Evolutionary conservation across 92 coral and sea anemone species (phyloP).

Genomic region (Porites cylindrica): DNA sequence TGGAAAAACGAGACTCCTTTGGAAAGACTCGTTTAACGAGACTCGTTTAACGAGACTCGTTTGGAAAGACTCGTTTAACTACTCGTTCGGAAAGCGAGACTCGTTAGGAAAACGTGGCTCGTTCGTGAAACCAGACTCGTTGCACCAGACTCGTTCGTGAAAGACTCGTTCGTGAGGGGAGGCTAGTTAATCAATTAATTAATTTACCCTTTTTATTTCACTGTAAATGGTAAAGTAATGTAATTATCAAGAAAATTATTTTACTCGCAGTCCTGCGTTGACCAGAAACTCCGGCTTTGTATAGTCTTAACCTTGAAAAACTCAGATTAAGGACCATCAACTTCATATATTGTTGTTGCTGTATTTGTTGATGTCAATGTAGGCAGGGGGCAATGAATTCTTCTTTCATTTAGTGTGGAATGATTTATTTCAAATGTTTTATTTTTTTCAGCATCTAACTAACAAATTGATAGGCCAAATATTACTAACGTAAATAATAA

Average conservation of each 20-base stretch:
- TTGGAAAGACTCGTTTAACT: background rate
- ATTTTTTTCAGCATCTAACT: background rate
- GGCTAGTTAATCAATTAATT: too few species aligned
- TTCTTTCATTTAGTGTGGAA: conserved; percentile 23
- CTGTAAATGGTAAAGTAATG: background rate
- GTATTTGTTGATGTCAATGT: conserved; percentile 13
- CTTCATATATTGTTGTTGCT: background rate
- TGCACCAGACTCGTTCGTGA: too few species aligned
- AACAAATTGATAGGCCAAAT: too few species aligned
- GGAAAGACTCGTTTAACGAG: too few species aligned
- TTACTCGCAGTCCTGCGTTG: conserved; percentile 12
- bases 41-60: too few species aligned
- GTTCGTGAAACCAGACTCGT: too few species aligned
- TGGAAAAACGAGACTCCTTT: background rate
- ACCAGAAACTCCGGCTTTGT: conserved; percentile 14
- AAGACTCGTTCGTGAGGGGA: too few species aligned
- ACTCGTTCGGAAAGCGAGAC: too few species aligned
- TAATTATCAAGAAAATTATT: conserved; percentile 2
- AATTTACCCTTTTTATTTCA: too few species aligned
- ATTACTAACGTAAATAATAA: too few species aligned
- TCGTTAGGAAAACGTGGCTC: too few species aligned
- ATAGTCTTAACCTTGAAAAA: background rate
- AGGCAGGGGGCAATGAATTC: background rate
- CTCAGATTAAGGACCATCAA: too few species aligned
- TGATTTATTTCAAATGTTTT: conserved; percentile 14